phyloP scores from a whole-genome alignment of 2,797 vertebrate species.

The Pyrocephalus nanus region DNA sequence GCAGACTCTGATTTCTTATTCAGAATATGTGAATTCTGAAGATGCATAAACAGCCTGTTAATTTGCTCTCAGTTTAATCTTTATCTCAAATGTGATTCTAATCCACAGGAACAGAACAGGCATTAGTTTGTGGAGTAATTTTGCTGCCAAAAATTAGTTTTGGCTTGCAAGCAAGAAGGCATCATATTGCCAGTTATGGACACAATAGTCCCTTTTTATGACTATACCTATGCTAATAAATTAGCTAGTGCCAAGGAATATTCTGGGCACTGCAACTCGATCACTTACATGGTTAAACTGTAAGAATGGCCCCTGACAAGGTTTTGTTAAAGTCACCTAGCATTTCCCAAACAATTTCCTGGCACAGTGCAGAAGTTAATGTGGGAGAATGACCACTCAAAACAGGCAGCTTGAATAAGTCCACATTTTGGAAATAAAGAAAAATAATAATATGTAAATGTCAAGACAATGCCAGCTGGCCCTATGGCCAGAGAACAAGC shows the following conservation, averaged over 20 bases:
- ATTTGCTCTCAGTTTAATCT: slow-evolving; percentile 22
- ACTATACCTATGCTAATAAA: neutral
- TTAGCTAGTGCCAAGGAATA: neutral
- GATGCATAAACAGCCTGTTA: slow-evolving; percentile 12
- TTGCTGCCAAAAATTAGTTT: neutral
- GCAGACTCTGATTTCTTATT: slow-evolving; percentile 20
- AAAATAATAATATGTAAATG: neutral
- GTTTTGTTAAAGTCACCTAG: slow-evolving; percentile 12
- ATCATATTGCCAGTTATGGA: neutral
- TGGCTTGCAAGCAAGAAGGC: neutral
- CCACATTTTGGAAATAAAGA: neutral
- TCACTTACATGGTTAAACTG: neutral
- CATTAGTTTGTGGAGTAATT: neutral
- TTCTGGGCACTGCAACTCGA: neutral
- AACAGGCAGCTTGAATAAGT: neutral
- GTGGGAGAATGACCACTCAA: neutral
- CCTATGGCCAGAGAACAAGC: neutral
- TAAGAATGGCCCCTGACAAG: neutral
- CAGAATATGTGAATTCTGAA: slow-evolving; percentile 4
- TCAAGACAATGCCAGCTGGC: neutral
- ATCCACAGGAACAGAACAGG: neutral
- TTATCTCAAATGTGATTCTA: slow-evolving; percentile 43
- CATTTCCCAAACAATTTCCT: neutral
- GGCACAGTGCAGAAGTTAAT: neutral
- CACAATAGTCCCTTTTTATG: neutral